Percentiles rank a stretch among this genome's conserved stretches.
phyloP scores from a whole-genome alignment of 2,888 invertebrate genomes.

The Muschampia plurimacula region DNA sequence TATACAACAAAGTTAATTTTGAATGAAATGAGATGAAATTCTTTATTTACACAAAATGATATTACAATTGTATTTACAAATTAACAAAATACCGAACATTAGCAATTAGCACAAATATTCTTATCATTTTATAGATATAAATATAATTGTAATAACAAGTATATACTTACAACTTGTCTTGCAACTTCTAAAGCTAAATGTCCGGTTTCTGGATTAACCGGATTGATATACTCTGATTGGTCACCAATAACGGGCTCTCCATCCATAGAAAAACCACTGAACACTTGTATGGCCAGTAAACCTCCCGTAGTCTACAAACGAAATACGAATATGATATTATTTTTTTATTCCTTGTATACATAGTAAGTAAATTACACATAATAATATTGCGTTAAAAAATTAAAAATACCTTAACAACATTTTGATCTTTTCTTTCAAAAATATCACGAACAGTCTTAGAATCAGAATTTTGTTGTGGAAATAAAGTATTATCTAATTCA shows the following conservation, averaged over 20 bases:
- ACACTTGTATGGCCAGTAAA: conserved; percentile 62
- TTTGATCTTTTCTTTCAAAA: conserved; percentile 66
- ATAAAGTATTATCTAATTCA: conserved; percentile 49
- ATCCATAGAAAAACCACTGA: conserved; percentile 73
- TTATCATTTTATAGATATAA: background rate
- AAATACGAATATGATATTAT: too few species aligned
- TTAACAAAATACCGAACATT: too few species aligned
- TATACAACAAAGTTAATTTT: too few species aligned
- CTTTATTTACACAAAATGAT: too few species aligned
- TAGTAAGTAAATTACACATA: too few species aligned
- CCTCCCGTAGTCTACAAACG: conserved; percentile 57
- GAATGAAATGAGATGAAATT: too few species aligned
- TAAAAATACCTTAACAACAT: conserved; percentile 15
- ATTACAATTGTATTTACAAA: too few species aligned
- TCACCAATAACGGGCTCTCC: conserved; percentile 60
- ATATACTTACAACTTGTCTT: conserved; percentile 64
- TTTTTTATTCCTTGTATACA: too few species aligned
- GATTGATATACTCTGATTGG: conserved; percentile 62
- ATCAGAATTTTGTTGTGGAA: conserved; percentile 17
- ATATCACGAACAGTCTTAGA: conserved; percentile 57
- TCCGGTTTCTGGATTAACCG: conserved; percentile 74
- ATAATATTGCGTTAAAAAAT: background rate
- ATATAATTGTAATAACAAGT: background rate
- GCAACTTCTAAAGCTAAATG: conserved; percentile 56
- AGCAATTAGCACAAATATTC: too few species aligned